Evolutionary conservation across 1,140 invertebrate genomes (phyloP), one percentile per base, ranked within the genome.

Genomic region (Macrobrachium nipponense): DNA sequence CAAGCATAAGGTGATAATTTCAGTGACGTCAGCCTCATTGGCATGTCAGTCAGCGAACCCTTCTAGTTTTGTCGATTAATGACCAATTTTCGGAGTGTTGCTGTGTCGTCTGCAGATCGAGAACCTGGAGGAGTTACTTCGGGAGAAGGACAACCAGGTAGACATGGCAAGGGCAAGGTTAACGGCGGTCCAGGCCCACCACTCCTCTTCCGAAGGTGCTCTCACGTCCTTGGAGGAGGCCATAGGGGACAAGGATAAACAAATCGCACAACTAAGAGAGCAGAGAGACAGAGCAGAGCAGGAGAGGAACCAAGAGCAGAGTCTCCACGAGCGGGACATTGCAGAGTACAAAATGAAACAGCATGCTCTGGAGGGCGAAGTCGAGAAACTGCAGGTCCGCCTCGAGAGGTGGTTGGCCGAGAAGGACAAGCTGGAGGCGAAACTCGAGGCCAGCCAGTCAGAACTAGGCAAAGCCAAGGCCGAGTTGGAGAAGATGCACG

Each of bases 101-200:
- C 77, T 27, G 14, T 72, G n/a, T 58, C 73, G 23, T 75, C 60
- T 62, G 68, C 91, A 98, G 97, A 97, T 99, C 91, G 98, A 99
- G 92, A 98, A 98, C 91, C 92, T 99, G 66, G 98, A 99, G 93
- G 98, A 98, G 90, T 93, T 98, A 73, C 93, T 99, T 15, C 98
- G 98, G 92, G 98, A 99, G 91, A 99, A 99, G 92, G 98, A 99
- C 91, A 98, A 98, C 91, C 97, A 99, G 93, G 96, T 99, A 81
- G 97, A 98, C 90, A 97, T 98, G 95, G 96, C 97, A 0, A 93
- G 97, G 88, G 95, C 96, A 18, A 94, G 97, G 81, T 91, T 89
- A 73, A 90, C 88, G 51, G 90, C 91, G 62, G 97, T 98, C 94
- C 97, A 98, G 93, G 96, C 96, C 11, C 96, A 98, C 90, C 96